Evolutionary conservation across 2,113 vertebrate genomes (phyloP), one percentile per base, ranked within the genome.

Genomic region (Chrysemys picta): DNA sequence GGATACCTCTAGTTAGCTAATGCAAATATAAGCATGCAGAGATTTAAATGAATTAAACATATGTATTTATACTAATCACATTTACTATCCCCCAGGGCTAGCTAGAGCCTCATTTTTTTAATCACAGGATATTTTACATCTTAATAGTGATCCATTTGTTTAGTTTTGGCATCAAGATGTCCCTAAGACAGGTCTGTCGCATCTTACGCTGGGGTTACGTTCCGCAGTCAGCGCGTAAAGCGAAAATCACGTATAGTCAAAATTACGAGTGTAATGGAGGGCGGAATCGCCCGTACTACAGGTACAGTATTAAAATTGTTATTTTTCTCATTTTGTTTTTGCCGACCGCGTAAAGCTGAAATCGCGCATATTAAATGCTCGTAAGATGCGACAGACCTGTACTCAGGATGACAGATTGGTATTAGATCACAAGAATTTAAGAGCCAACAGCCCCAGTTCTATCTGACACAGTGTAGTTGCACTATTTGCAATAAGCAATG

Each of bases 1-100:
- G 65, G 91, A 96, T 96, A 62, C 75, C 13, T 91, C 80, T 54
- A 69, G 17, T 47, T 65, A 56, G 49, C 52, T 95, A 91, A 93
- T 90, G 75, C 81, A 80, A 91, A 76, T 25, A 45, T 42, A 76
- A 76, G 72, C 19, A 76, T 29, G 85, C n/a, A 80, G 78, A 80
- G 81, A 92, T 93, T 93, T 85, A 88, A 91, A 92, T 87, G 80
- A 10, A 13, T 24, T 24, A 82, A 54, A 38, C 25, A 69, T 42
- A 81, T 47, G 57, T 62, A 82, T 80, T 96, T 84, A 16, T 29
- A 91, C 81, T 78, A 88, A 87, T 16, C 82, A 87, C 81, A 69
- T 89, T 90, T 89, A 85, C 31, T 93, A 5, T 65, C 72, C 42
- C 81, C 81, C 83, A 90, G 80, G 84, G 86, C 59, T 56, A 54